A percentile compares a stretch with the other conserved stretches of the same genome.
Evolutionary conservation across 2,113 vertebrate genomes (phyloP).

Genomic region (Falco punctatus): DNA sequence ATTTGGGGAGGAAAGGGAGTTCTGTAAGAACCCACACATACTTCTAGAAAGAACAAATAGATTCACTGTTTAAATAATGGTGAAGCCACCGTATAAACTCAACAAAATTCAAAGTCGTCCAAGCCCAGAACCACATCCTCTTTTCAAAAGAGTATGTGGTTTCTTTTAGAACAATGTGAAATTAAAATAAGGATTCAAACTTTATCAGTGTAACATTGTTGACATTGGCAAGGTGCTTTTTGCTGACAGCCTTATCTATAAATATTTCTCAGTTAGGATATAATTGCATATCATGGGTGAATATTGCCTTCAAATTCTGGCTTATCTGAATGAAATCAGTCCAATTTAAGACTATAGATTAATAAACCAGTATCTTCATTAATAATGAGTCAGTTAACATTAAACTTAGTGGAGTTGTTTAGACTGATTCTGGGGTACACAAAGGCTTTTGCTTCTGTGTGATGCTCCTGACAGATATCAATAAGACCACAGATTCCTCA

Average conservation of each 20-base stretch:
- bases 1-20: neutral
- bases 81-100: neutral
- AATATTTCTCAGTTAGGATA: neutral
- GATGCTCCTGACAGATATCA: neutral
- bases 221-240: neutral
- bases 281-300: neutral
- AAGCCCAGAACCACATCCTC: constrained; percentile 53
- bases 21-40: neutral
- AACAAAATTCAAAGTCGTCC: neutral
- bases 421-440: neutral
- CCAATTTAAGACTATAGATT: neutral
- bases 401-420: neutral
- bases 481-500: neutral
- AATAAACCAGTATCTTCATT: neutral
- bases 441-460: neutral
- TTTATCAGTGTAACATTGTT: neutral
- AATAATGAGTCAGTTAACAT: neutral
- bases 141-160: neutral
- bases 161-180: constrained; percentile 30
- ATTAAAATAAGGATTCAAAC: neutral
- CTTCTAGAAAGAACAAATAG: neutral
- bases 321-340: neutral
- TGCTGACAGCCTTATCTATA: constrained; percentile 10
- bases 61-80: neutral
- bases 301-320: neutral